These are phyloP conservation scores for Atopsyche davidsoni DNA, from an alignment of 1,140 invertebrate genomes.

Conservation along the genomic window DNA sequence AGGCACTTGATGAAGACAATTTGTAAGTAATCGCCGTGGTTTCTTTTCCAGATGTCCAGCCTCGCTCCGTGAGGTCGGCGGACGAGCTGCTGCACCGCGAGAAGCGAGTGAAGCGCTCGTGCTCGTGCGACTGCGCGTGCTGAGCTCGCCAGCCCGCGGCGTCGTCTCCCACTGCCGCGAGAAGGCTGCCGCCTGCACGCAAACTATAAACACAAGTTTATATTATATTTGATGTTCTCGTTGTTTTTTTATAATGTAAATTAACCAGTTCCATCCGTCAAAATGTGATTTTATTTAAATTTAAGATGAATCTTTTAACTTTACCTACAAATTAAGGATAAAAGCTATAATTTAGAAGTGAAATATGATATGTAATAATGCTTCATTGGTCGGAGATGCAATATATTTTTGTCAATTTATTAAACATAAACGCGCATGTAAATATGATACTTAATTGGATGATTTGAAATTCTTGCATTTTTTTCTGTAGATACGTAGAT, in stretches of 20 bases:
- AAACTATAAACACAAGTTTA: not conserved
- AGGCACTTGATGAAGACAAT: no score
- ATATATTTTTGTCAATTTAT: conserved; percentile 16
- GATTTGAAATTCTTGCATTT: no score
- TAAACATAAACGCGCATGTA: conserved; percentile 9
- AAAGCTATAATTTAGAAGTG: conserved; percentile 9
- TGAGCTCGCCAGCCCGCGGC: conserved; percentile 32
- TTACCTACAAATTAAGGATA: conserved; percentile 14
- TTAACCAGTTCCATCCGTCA: conserved; percentile 4
- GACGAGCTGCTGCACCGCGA: conserved; percentile 40
- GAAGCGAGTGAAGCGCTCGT: conserved; percentile 53
- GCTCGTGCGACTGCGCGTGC: conserved; percentile 56
- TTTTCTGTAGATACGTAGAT: not conserved
- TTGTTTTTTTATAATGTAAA: not conserved
- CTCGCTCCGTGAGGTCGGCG: conserved; percentile 44
- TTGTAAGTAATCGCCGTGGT: conserved; percentile 3
- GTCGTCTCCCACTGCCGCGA: no score
- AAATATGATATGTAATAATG: conserved; percentile 9
- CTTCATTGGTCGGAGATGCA: conserved; percentile 28
- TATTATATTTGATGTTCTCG: not conserved
- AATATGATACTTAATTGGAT: conserved; percentile 3
- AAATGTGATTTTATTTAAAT: conserved; percentile 13
- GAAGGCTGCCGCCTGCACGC: not conserved
- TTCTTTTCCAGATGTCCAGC: conserved; percentile 52
- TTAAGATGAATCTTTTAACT: conserved; percentile 1